Evolutionary conservation across 2,797 vertebrate genomes (phyloP).

Genomic region (Bovichtus diacanthus): DNA sequence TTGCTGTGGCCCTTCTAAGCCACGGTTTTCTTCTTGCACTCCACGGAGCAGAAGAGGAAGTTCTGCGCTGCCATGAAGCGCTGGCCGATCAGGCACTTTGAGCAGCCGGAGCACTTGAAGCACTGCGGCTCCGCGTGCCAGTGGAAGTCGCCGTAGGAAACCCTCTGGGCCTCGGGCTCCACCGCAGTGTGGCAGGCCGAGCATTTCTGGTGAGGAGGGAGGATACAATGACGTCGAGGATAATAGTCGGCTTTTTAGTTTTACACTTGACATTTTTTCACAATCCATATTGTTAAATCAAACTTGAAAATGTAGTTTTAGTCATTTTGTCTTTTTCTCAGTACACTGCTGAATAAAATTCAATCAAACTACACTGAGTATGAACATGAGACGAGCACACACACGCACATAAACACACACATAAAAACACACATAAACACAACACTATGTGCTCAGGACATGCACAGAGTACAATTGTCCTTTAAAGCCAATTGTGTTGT

Average conservation of each 20-base stretch:
- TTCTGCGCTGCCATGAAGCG: slow-evolving; percentile 94
- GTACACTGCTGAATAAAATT: not conserved
- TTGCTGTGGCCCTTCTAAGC: slow-evolving; percentile 36
- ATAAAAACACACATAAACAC: not conserved
- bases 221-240: not conserved
- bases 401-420: too few relatives aligned
- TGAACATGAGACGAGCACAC: not conserved
- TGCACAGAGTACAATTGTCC: not conserved
- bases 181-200: slow-evolving; percentile 90
- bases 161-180: slow-evolving; percentile 94
- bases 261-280: not conserved
- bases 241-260: not conserved
- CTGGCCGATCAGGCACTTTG: slow-evolving; percentile 92
- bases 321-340: not conserved
- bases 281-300: not conserved
- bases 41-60: slow-evolving; percentile 94
- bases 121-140: slow-evolving; percentile 93
- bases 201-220: slow-evolving; percentile 85
- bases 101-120: slow-evolving; percentile 94
- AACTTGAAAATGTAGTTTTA: not conserved
- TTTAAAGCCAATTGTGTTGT: not conserved
- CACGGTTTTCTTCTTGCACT: slow-evolving; percentile 93
- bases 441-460: not conserved
- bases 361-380: not conserved
- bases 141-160: slow-evolving; percentile 93